Base-by-base conservation (phyloP, 2,113 vertebrate genomes). In the Aramus guarauna region DNA sequence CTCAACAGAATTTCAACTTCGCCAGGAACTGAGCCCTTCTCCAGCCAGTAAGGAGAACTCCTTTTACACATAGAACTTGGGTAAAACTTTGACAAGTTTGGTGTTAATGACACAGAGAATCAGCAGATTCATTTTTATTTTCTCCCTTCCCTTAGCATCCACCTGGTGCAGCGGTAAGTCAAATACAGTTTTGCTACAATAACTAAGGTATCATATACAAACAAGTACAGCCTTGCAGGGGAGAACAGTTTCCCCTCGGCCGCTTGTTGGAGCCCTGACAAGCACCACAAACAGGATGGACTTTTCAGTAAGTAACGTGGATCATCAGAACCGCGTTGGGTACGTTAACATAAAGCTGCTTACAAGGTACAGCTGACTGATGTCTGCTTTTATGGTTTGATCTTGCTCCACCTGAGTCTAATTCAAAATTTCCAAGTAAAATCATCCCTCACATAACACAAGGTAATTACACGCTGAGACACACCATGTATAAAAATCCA, bases 31-130 rank as follows among this genome's bases (percentile, higher is more conserved):
- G 39, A 71, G n/a, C 30, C 23, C 63, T 48, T 36, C 73, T 47
- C 39, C 50, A 72, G 72, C 8, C 72, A 47, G 29, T 22, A 50
- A 55, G 23, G 68, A 59, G 23, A 64, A 43, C 10, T 37, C 23
- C 22, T 45, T 66, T 6, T 29, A 63, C 30, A 75, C 22, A 11
- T 0, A 74, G 45, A 22, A 21, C 23, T 37, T 50, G 0, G 5
- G 13, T 34, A 60, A 87, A 72, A 55, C 48, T 62, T 64, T 29
- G n/a, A 26, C 37, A 67, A 20, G 19, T 15, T 14, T 17, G 20
- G 34, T 58, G 66, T 22, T n/a, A 69, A 73, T 5, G 37, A 43
- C 1, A 1, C 34, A 80, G 45, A 80, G 30, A 56, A 93, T 52
- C 48, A 74, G 63, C 48, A 56, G 59, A 58, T 56, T 77, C 8